Evolutionary conservation across 2,888 invertebrate genomes (phyloP), one percentile per base, ranked within the genome.

Genomic region (Eristalis intricaria): DNA sequence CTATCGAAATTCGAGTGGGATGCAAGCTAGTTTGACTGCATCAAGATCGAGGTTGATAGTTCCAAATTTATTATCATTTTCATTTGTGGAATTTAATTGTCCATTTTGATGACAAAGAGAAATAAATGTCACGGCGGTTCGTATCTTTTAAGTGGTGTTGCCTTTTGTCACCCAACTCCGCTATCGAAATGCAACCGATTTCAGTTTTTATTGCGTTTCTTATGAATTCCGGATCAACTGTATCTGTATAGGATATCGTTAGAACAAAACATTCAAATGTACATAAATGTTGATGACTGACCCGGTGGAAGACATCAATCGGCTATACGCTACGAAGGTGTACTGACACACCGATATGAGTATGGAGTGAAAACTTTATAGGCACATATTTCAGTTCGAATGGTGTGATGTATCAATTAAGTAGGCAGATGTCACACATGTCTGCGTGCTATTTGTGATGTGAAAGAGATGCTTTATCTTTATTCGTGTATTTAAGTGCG

Each of bases 121-220:
- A 69, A 85, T 77, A 77, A 85, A 81, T 82, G 76, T 40, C 26
- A 77, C 26, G 43, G 85, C 81, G 81, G 81, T 50, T 73, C 58
- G 73, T 77, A 85, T 77, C 84, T 85, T 85, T 85, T 29, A 73
- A 81, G 85, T 82, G 73, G 85, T 85, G 85, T 85, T 85, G 81
- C 22, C 77, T 85, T 82, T 85, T 85, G 85, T 85, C 77, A 85
- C 77, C 77, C 76, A 64, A 60, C 61, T 69, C 82, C 73, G 85
- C 77, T 81, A 84, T 40, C 71, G 40, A 65, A 60, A 63, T 19
- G 71, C 43, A 84, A 69, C 65, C 66, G 70, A 75, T 75, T 76
- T 71, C 38, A 69, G 43, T 22, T 85, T 85, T 85, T 82, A 85
- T 81, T 68, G 81, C 64, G 63, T 68, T 81, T 81, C 76, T 71